These are phyloP conservation scores for Eidolon helvum DNA, from an alignment of 2,113 vertebrate species.

Conservation along the genomic window DNA sequence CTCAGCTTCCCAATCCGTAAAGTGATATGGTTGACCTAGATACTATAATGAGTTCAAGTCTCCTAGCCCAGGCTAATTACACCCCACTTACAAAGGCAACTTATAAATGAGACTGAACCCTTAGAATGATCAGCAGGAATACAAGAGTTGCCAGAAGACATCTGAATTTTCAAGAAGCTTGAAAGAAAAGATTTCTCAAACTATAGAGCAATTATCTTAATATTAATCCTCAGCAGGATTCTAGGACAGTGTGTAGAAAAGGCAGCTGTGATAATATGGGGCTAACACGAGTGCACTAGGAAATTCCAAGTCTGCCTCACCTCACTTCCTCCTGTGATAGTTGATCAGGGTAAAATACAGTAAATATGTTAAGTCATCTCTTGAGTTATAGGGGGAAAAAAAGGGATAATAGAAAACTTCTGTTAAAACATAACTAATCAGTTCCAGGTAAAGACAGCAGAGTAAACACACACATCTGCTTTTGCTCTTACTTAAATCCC, in stretches of 20 bases:
- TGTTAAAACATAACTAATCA: conserved; percentile 62
- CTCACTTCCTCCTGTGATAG: neutral
- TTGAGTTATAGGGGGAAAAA: conserved; percentile 12
- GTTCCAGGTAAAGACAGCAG: conserved; percentile 49
- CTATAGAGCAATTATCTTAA: neutral
- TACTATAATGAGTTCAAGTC: conserved; percentile 58
- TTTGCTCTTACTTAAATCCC: conserved; percentile 40
- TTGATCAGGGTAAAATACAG: conserved; percentile 11
- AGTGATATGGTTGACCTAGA: conserved; percentile 45
- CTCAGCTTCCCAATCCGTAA: conserved; percentile 39
- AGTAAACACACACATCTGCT: conserved; percentile 55
- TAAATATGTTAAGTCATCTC: conserved; percentile 45
- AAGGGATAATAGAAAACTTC: conserved; percentile 51
- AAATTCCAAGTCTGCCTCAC: conserved; percentile 17
- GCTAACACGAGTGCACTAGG: neutral
- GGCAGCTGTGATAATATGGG: neutral
- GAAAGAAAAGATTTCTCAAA: conserved; percentile 13
- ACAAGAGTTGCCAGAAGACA: neutral
- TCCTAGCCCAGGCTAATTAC: conserved; percentile 62
- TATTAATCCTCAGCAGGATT: neutral
- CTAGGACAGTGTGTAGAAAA: neutral
- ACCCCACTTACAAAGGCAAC: conserved; percentile 38
- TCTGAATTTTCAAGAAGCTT: conserved; percentile 35
- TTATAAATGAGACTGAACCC: conserved; percentile 35
- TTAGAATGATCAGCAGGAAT: conserved; percentile 23